Base-by-base conservation (phyloP, 2,797 vertebrate genomes). In the Buceros bicornis region DNA sequence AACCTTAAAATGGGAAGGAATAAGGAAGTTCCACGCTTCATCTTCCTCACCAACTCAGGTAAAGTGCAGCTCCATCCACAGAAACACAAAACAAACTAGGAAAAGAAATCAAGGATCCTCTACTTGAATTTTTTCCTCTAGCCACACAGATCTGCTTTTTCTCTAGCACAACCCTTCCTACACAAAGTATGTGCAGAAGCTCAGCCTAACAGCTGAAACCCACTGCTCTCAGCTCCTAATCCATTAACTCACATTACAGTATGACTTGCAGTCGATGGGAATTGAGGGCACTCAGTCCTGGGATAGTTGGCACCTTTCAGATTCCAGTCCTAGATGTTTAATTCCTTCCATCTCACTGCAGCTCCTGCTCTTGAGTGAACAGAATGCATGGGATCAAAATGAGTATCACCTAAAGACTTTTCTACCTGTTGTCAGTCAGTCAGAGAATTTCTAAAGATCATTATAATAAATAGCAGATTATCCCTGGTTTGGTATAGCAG, bases 231-330 rank as follows among this genome's bases (percentile, higher is more conserved):
- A 84, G 56, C 45, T 72, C 84, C 62, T 51, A 96, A 89, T 70
- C 83, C 80, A 60, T 60, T 79, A 95, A 94, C 88, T 94, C 90
- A 92, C 60, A 82, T 94, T 91, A 91, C 93, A 16, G 56, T 76
- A 15, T 73, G 71, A 69, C 70, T 95, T 76, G 60, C 37, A 83
- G 20, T 83, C 66, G 79, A 80, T 51, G 54, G 65, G 71, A 89
- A 94, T 10, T 42, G 61, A 89, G 78, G 21, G 43, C 22, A 6
- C 37, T 82, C 17, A 19, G 81, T 57, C 71, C n/a, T 5, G 14
- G 42, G 37, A 94, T 80, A 65, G 71, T 92, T 71, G 21, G 42
- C 57, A 29, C 50, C 60, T 85, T 85, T 83, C 58, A 64, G 73
- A 88, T 93, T 93, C 91, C 83, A 80, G 35, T 53, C 54, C 77